Evolutionary conservation across 2,113 vertebrate genomes (phyloP), one percentile per base, ranked within the genome.

Genomic region (Thamnophis sirtalis): DNA sequence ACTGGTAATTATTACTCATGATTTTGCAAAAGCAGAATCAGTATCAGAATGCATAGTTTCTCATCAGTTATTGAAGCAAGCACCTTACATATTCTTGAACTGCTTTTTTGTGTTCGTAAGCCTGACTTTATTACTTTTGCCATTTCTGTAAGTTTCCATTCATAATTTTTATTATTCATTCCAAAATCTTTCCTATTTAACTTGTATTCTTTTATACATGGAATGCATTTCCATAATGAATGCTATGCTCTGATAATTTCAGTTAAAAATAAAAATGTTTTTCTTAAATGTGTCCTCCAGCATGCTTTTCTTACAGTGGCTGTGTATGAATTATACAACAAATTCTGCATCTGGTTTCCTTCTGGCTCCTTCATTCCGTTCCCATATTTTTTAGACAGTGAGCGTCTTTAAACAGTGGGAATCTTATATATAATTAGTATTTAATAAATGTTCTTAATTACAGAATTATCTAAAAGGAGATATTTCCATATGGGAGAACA

Each of bases 161-260:
- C 51, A 1, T 21, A 0, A 0, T 49, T 68, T 13, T 84, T 51
- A 33, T 91, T 19, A 5, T 38, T 84, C 87, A 89, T 54, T 33
- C 43, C 26, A 85, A 33, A 89, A 55, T n/a, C 86, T 89, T 89
- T 86, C 88, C 38, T 60, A 38, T 60, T 85, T 85, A 19, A 89
- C 22, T 43, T 92, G n/a, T 24, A 51, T 10, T 33, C n/a, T 89
- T 89, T 51, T 60, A 43, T 33, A 63, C 43, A 17, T 93, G 92
- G 91, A 95, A 94, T 93, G 86, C 93, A 87, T 84, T 90, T 28
- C 95, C 95, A 96, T 95, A 95, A 95, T 95, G 94, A 96, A 96
- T 93, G 93, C 51, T 48, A n/a, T 28, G 13, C 22, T 88, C 87
- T 92, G 22, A 33, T 55, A 50, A 49, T 24, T 89, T 89, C 24